phyloP scores from a whole-genome alignment of 2,797 vertebrate genomes.

The Coccyzus lansbergi region DNA sequence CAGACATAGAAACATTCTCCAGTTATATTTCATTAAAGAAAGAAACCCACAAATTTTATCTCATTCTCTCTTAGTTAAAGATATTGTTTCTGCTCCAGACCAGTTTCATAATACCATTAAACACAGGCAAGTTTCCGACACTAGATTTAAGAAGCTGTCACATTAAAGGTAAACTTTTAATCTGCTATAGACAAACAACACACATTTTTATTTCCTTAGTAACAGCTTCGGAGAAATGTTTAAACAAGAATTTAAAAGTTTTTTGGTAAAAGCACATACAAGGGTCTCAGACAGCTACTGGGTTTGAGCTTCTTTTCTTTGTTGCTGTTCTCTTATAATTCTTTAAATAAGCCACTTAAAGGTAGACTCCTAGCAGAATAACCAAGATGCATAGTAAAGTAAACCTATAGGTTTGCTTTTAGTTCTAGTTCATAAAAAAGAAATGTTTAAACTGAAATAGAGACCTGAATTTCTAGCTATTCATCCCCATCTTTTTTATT shows the following conservation, averaged over 20 bases:
- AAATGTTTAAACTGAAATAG: conserved; percentile 15
- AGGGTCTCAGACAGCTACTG: conserved; percentile 37
- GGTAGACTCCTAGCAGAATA: conserved; percentile 53
- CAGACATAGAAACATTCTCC: conserved; percentile 31
- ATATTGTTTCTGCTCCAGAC: conserved; percentile 53
- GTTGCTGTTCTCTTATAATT: conserved; percentile 19
- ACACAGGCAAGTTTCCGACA: conserved; percentile 32
- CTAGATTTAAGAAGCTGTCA: conserved; percentile 59
- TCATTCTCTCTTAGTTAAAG: conserved; percentile 29
- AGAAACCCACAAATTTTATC: conserved; percentile 40
- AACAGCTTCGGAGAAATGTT: conserved; percentile 69
- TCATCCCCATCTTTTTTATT: conserved; percentile 47
- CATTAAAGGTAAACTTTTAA: conserved; percentile 70
- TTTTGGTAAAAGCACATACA: conserved; percentile 48
- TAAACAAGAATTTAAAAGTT: conserved; percentile 75
- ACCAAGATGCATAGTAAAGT: conserved; percentile 24
- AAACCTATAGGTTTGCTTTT: conserved; percentile 61
- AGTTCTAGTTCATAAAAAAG: conserved; percentile 34
- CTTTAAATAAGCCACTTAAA: conserved; percentile 58
- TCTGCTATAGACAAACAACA: conserved; percentile 68
- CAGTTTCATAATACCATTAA: conserved; percentile 70
- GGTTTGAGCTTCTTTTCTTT: conserved; percentile 28
- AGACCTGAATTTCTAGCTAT: conserved; percentile 40
- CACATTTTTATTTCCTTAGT: conserved; percentile 64
- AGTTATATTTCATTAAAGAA: conserved; percentile 55